phyloP scores from a whole-genome alignment of 2,113 vertebrate species.

The Ovis canadensis region DNA sequence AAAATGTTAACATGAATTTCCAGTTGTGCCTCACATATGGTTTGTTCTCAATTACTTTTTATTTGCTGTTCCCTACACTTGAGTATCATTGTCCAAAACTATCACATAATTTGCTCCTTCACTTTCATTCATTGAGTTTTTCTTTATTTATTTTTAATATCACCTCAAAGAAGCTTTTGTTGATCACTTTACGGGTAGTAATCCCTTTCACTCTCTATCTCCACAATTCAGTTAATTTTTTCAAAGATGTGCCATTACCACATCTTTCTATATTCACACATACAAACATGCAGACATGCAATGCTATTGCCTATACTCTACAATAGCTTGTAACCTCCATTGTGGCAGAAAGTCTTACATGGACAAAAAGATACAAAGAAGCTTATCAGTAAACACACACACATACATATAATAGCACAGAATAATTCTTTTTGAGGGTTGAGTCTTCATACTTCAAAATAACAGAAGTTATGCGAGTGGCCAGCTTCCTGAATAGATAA shows the following conservation, averaged over 20 bases:
- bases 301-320: background rate
- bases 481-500: background rate
- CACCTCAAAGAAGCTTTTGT: background rate
- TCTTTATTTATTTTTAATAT: background rate
- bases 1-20: background rate
- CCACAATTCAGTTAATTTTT: background rate
- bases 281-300: rapidly evolving
- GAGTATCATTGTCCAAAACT: background rate
- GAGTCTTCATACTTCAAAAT: background rate
- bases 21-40: background rate
- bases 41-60: background rate
- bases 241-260: background rate
- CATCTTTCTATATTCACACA: background rate
- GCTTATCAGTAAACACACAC: background rate
- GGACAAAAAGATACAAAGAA: background rate
- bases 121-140: background rate
- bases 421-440: background rate
- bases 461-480: background rate
- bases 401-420: background rate
- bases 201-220: background rate
- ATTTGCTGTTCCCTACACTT: background rate
- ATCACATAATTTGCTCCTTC: background rate
- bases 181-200: background rate
- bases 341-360: background rate
- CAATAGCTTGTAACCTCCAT: background rate